phyloP scores from a whole-genome alignment of 2,113 vertebrate genomes.

The Gobio gobio region DNA sequence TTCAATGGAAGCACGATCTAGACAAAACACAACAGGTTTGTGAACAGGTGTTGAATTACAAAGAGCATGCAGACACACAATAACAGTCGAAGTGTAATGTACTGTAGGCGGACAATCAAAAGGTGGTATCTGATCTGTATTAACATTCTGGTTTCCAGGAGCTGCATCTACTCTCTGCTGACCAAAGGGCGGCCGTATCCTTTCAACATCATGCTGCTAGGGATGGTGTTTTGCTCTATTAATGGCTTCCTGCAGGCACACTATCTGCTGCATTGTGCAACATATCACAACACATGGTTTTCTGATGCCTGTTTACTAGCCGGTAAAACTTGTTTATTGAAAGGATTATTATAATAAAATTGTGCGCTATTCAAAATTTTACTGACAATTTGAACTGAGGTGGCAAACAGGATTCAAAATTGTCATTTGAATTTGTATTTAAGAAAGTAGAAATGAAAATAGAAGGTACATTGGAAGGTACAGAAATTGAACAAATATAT shows the following conservation, averaged over 20 bases:
- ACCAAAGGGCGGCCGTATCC: conserved; percentile 67
- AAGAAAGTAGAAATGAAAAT: neutral
- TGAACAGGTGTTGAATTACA: conserved; percentile 8
- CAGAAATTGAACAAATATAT: neutral
- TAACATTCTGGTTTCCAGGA: conserved; percentile 54
- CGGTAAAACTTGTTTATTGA: conserved; percentile 71
- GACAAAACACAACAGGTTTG: neutral
- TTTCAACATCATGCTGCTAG: conserved; percentile 45
- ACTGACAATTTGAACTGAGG: neutral
- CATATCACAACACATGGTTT: conserved; percentile 77
- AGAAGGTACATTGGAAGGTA: neutral
- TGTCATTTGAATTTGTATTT: neutral
- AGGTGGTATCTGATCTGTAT: neutral
- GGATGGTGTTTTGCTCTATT: conserved; percentile 80
- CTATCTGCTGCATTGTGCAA: conserved; percentile 85
- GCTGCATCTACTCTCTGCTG: conserved; percentile 65
- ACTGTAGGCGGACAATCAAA: neutral
- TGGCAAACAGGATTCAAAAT: neutral
- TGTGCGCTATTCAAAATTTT: neutral
- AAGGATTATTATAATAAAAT: neutral
- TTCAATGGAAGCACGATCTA: neutral
- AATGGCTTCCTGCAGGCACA: conserved; percentile 91
- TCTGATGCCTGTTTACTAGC: conserved; percentile 72
- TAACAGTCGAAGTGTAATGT: neutral
- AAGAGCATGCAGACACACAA: neutral